Evolutionary conservation across 2,113 vertebrate genomes (phyloP), one percentile per base, ranked within the genome.

Genomic region (Pontoporia blainvillei): DNA sequence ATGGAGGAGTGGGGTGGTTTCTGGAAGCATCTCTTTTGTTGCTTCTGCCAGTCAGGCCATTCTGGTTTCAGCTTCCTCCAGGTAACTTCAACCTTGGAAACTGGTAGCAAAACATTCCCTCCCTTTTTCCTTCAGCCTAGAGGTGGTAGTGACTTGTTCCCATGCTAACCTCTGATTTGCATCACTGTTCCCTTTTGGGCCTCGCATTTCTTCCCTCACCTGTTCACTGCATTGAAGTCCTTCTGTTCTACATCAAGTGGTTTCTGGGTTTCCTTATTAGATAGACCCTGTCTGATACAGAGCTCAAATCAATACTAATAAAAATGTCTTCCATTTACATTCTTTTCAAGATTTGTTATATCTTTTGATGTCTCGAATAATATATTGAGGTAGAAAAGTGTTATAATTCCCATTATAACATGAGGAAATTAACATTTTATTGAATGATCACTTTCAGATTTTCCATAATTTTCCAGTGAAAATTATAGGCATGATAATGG

Each of bases 371-470:
- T 52, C 27, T 15, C 14, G 44, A 10, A 25, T 92, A 84, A 4
- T 88, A 36, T 52, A n/a, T 54, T 36, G 57, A 66, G 20, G 18
- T 72, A 93, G 54, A 67, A 75, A 64, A 71, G 41, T 95, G 21
- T 93, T 61, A 36, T 21, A 64, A 81, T 93, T 76, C 17, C 21
- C 49, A 3, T 52, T 93, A 46, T 64, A 61, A 69, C 13, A 31
- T 84, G 64, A 95, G 46, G 23, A 97, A 79, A 91, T 94, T 59
- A 64, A 72, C 13, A 36, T 90, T 85, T 79, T 79, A 64, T 88
- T 52, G 57, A 44, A 29, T 79, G 84, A 34, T 36, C 8, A 66
- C 57, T 21, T 94, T 54, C 29, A 62, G 82, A 62, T 83, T 88
- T 76, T 96, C 79, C 4, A 11, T 84, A 78, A 71, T 88, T 95